Evolutionary conservation across 2,888 invertebrate species (phyloP).

Genomic region (Eupithecia abbreviata): DNA sequence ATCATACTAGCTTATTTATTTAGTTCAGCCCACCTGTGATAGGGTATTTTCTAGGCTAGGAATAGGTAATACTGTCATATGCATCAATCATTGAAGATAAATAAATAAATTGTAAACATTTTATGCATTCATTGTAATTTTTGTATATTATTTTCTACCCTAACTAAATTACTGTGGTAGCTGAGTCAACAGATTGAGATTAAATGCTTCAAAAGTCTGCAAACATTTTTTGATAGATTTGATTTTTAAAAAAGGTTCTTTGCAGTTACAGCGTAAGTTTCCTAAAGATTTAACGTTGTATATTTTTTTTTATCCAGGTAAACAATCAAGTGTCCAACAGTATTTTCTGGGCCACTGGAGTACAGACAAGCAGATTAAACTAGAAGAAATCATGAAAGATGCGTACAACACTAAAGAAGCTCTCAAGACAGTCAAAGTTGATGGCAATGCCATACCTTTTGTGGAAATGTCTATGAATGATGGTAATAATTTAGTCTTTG

Average conservation of each 20-base stretch:
- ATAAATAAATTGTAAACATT: background rate
- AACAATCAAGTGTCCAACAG: slow-evolving; percentile 92
- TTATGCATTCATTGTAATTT: background rate
- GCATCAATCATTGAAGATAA: background rate
- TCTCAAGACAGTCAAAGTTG: slow-evolving; percentile 89
- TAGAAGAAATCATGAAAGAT: slow-evolving; percentile 78
- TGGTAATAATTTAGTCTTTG: slow-evolving; percentile 76
- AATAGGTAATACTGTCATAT: background rate
- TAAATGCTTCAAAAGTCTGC: background rate
- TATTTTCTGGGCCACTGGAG: slow-evolving; percentile 93
- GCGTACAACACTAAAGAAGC: slow-evolving; percentile 81
- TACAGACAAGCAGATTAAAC: slow-evolving; percentile 84
- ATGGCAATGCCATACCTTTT: slow-evolving; percentile 89
- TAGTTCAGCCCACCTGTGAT: background rate
- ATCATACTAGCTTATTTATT: background rate
- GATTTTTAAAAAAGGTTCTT: too few species aligned
- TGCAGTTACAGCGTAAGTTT: background rate
- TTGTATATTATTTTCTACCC: background rate
- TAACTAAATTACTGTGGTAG: background rate
- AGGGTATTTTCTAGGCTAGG: background rate
- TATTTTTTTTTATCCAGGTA: slow-evolving; percentile 70
- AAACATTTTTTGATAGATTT: background rate
- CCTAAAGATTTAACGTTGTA: slow-evolving; percentile 9
- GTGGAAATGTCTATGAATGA: slow-evolving; percentile 93
- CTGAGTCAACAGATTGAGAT: background rate